A percentile compares a stretch with the other conserved stretches of the same genome.
Conservation (phyloP, 2,113 vertebrate species). For the sheep (Ovis aries) region DNA sequence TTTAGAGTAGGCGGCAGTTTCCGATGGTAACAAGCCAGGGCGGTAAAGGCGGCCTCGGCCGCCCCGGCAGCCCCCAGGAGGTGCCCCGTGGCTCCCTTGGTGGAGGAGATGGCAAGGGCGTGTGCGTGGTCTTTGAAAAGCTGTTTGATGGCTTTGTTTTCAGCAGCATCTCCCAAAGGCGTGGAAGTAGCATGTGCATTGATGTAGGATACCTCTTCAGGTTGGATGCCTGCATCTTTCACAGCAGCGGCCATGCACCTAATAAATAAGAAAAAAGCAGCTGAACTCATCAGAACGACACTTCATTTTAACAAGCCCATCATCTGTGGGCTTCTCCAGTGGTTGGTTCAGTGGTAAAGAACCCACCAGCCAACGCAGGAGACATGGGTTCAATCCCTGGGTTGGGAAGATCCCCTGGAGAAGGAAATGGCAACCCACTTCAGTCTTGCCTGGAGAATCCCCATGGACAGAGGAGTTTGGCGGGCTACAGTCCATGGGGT, state of each 20-base stretch:
- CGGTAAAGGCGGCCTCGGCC: constrained; percentile 92
- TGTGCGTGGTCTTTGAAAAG: constrained; percentile 84
- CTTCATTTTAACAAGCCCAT: neutral
- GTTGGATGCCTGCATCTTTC: constrained; percentile 83
- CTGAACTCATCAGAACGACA: neutral
- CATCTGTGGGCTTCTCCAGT: neutral
- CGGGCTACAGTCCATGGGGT: neutral
- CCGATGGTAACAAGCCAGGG: constrained; percentile 89
- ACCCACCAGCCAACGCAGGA: neutral
- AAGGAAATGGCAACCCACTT: neutral
- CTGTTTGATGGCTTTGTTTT: constrained; percentile 92
- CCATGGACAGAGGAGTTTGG: neutral
- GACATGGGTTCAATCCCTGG: neutral
- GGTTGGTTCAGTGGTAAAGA: neutral
- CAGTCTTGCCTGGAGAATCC: neutral
- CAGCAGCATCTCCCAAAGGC: constrained; percentile 93
- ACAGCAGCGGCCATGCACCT: constrained; percentile 96
- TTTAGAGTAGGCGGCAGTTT: constrained; percentile 94
- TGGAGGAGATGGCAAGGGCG: constrained; percentile 90
- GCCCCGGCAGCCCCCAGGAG: constrained; percentile 95
- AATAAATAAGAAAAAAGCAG: neutral
- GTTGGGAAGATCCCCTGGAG: neutral
- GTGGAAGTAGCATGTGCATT: constrained; percentile 98
- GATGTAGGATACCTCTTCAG: constrained; percentile 88
- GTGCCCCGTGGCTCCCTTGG: constrained; percentile 96